These are phyloP conservation scores for Drosophila prostipennis DNA, from an alignment of 2,888 invertebrate genomes.

Conservation along the genomic window DNA sequence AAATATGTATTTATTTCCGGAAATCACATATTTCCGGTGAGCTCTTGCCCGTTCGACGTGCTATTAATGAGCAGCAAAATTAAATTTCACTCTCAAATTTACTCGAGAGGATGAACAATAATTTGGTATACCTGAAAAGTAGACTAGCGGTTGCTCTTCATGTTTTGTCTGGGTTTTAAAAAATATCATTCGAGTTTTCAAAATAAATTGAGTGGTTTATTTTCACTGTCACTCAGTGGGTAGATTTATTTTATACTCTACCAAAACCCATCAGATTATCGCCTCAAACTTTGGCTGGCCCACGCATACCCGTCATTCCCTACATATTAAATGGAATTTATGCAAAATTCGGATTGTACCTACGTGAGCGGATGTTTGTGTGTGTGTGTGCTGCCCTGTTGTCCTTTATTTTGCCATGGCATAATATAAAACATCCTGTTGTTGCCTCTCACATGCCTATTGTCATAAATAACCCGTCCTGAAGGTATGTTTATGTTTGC, in stretches of 20 bases:
- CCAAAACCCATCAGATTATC: neutral
- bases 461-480: constrained; percentile 63
- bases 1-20: constrained; percentile 66
- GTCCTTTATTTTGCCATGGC: constrained; percentile 59
- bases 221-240: neutral
- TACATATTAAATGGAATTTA: constrained; percentile 37
- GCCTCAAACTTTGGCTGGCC: neutral
- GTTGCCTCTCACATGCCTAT: constrained; percentile 56
- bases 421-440: constrained; percentile 77
- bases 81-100: constrained; percentile 67
- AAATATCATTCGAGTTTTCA: too few species aligned
- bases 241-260: neutral
- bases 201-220: neutral
- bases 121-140: neutral
- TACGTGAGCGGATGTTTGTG: constrained; percentile 38
- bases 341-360: constrained; percentile 50
- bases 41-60: constrained; percentile 49
- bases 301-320: neutral
- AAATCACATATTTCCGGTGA: constrained; percentile 73
- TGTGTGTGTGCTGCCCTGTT: constrained; percentile 21
- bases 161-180: too few species aligned
- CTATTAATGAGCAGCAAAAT: constrained; percentile 72
- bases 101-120: constrained; percentile 51
- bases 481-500: constrained; percentile 48
- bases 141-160: constrained; percentile 12